These are phyloP conservation scores for Thalassaphorura encarpata DNA, from an alignment of 1,140 invertebrate genomes.

Conservation along the genomic window DNA sequence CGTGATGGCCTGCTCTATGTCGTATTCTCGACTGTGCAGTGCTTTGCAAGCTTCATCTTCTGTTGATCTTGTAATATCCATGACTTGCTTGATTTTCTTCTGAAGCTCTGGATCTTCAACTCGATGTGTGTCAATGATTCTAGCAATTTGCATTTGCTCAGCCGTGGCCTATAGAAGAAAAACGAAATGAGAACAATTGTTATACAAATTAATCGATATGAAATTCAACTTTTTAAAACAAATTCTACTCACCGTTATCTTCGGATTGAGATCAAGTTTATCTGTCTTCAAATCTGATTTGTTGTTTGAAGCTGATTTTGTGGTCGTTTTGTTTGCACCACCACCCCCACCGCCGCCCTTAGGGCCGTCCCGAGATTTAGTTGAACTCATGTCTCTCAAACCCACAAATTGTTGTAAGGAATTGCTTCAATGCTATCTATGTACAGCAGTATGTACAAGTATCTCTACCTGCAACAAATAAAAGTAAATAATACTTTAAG, in stretches of 20 bases:
- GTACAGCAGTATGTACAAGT: conserved; percentile 46
- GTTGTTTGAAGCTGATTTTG: conserved; percentile 18
- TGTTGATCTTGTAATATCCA: conserved; percentile 65
- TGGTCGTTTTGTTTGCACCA: conserved; percentile 17
- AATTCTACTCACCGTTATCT: conserved; percentile 30
- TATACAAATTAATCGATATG: no score
- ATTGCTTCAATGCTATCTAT: conserved; percentile 36
- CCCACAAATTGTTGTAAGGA: not conserved
- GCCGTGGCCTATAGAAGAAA: conserved; percentile 39
- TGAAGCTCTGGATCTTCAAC: conserved; percentile 54
- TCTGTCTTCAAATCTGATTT: conserved; percentile 33
- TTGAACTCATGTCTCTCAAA: conserved; percentile 32
- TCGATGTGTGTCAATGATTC: conserved; percentile 53
- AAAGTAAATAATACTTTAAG: not conserved
- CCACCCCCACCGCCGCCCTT: conserved; percentile 21
- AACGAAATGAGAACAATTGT: no score
- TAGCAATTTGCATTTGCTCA: conserved; percentile 56
- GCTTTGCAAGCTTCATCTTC: conserved; percentile 74
- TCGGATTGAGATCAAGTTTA: conserved; percentile 34
- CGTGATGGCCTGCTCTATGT: conserved; percentile 45
- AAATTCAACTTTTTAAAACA: no score
- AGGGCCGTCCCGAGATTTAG: conserved; percentile 16
- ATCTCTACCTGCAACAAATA: conserved; percentile 34
- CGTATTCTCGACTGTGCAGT: conserved; percentile 68
- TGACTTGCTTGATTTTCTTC: conserved; percentile 62